A percentile compares a stretch with the other conserved stretches of the same genome.
These are phyloP conservation scores for Mustela lutreola DNA, from an alignment of 2,113 vertebrate genomes.

Conservation along the genomic window DNA sequence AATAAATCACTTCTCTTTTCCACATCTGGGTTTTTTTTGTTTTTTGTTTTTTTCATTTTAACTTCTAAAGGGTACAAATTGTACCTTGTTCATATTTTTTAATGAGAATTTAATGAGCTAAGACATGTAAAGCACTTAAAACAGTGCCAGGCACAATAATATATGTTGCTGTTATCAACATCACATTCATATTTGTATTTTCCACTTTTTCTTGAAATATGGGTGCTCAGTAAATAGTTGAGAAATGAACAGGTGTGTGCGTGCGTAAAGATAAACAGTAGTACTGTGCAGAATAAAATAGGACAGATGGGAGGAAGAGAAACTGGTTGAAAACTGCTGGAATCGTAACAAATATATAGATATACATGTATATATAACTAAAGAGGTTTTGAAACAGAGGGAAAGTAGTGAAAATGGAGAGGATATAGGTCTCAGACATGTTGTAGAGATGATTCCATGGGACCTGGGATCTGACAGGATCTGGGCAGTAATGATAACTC, in stretches of 20 bases:
- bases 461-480: not conserved
- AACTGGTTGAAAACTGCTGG: not conserved
- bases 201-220: not conserved
- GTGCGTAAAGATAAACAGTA: not conserved
- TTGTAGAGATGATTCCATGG: not conserved
- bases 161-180: not conserved
- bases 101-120: conserved; percentile 49
- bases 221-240: conserved; percentile 17
- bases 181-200: conserved; percentile 29
- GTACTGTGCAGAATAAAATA: conserved; percentile 20
- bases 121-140: not conserved
- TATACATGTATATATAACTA: not conserved
- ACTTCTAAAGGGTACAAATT: not conserved
- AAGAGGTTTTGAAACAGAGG: not conserved
- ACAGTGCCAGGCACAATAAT: not conserved
- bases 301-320: not conserved
- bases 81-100: conserved; percentile 40
- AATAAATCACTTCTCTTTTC: not conserved
- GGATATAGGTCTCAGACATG: not conserved
- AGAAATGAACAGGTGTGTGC: not conserved
- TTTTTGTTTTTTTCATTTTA: not conserved
- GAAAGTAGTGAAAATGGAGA: not conserved
- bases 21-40: not conserved
- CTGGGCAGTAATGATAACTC: not conserved
- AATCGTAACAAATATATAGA: not conserved